Conservation (phyloP, 2,888 invertebrate genomes). For the Holacanthella duospinosa region DNA sequence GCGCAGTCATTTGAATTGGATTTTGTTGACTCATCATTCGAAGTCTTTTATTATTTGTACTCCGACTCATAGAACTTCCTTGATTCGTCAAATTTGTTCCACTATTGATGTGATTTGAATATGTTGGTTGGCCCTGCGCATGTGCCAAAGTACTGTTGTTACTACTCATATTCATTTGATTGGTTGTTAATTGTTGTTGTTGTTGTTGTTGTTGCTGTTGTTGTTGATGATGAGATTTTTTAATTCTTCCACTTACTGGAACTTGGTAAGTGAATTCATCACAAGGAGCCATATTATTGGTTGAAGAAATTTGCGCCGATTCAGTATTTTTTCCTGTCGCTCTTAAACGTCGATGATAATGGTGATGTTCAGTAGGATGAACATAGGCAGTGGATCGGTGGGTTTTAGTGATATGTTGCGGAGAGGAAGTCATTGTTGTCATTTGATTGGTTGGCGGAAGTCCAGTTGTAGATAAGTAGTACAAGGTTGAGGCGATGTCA, state of each 20-base stretch:
- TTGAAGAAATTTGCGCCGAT: too few relatives aligned
- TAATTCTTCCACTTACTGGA: not conserved
- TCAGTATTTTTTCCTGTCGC: too few relatives aligned
- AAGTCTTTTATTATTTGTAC: constrained; percentile 25
- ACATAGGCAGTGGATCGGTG: too few relatives aligned
- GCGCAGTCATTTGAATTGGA: constrained; percentile 7
- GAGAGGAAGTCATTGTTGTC: too few relatives aligned
- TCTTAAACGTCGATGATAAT: too few relatives aligned
- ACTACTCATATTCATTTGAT: not conserved
- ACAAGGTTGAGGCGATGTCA: not conserved
- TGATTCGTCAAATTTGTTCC: not conserved
- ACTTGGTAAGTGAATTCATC: too few relatives aligned
- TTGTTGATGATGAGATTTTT: not conserved
- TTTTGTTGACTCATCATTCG: constrained; percentile 34
- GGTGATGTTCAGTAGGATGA: too few relatives aligned
- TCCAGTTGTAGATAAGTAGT: not conserved
- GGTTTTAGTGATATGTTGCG: not conserved
- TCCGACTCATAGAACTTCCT: not conserved
- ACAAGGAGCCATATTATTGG: too few relatives aligned
- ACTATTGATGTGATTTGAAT: not conserved
- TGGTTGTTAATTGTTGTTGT: not conserved
- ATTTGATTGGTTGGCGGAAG: not conserved
- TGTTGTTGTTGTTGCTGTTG: not conserved
- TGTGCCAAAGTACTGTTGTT: too few relatives aligned
- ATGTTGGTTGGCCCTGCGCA: not conserved